Percentiles rank a stretch among this genome's conserved stretches.
Conservation (phyloP, 2,113 vertebrate species). For the Catharus minimus region DNA sequence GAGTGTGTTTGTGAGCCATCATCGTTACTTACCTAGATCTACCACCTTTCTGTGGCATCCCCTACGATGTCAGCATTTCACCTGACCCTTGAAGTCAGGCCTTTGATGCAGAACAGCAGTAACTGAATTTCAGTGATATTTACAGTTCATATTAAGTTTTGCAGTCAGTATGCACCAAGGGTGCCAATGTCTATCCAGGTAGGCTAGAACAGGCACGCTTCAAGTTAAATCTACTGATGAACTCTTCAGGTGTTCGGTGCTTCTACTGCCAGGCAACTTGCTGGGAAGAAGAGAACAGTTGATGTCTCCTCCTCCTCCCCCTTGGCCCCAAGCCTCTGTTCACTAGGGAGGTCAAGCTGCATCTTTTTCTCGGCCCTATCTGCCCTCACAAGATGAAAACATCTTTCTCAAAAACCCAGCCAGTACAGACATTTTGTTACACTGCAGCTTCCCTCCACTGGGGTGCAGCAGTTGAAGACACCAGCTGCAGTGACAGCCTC, state of each 20-base stretch:
- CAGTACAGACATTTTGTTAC: not conserved
- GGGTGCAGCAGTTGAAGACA: not conserved
- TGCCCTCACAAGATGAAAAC: not conserved
- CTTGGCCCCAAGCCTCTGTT: not conserved
- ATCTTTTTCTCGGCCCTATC: not conserved
- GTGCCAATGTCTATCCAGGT: not conserved
- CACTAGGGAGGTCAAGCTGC: fast-evolving
- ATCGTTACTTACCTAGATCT: not conserved
- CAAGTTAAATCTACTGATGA: not conserved
- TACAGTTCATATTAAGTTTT: not conserved
- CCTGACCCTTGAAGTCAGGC: not conserved
- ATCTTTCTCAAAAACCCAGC: fast-evolving
- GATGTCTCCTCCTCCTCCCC: not conserved
- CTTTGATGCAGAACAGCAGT: not conserved
- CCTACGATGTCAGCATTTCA: not conserved
- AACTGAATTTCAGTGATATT: not conserved
- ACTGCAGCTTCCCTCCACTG: not conserved
- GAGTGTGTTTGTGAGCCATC: not conserved
- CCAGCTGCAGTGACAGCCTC: fast-evolving
- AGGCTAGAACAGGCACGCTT: not conserved
- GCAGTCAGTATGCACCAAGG: not conserved
- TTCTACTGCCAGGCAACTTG: not conserved
- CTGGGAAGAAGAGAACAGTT: not conserved
- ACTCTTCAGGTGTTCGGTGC: not conserved
- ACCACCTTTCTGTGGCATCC: not conserved